A percentile compares a stretch with the other conserved stretches of the same genome.
Conservation (phyloP, 2,113 vertebrate species). For the Hyaena hyaena region DNA sequence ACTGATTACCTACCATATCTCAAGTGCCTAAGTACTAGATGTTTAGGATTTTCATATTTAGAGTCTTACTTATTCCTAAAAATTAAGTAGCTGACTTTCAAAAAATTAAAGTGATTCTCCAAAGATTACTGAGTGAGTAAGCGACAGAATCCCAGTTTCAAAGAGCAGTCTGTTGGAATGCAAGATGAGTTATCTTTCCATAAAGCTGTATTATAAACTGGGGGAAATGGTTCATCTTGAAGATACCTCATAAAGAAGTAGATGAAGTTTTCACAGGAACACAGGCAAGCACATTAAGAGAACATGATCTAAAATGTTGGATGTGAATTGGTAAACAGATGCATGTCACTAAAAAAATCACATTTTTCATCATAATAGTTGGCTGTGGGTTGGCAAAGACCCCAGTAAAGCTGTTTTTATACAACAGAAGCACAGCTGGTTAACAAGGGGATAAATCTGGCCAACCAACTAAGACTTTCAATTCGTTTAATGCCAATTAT, state of each 20-base stretch:
- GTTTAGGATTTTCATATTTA: background rate
- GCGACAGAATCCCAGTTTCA: background rate
- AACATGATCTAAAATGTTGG: constrained; percentile 68
- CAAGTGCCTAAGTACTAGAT: background rate
- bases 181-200: background rate
- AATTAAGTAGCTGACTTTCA: background rate
- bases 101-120: background rate
- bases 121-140: background rate
- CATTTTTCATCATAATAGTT: constrained; percentile 72
- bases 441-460: constrained; percentile 53
- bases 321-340: constrained; percentile 69
- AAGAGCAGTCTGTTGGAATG: background rate
- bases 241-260: background rate
- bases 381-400: constrained; percentile 62
- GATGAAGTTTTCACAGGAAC: constrained; percentile 29
- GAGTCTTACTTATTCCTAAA: background rate
- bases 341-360: constrained; percentile 63
- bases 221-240: background rate
- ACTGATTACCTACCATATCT: background rate
- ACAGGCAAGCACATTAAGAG: constrained; percentile 34
- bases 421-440: constrained; percentile 64
- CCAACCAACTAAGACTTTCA: constrained; percentile 42
- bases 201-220: background rate
- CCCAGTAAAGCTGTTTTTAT: constrained; percentile 53
- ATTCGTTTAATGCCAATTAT: constrained; percentile 37